A percentile compares a stretch with the other conserved stretches of the same genome.
phyloP scores from a whole-genome alignment of 2,113 vertebrate genomes.

The Amphilophus citrinellus region DNA sequence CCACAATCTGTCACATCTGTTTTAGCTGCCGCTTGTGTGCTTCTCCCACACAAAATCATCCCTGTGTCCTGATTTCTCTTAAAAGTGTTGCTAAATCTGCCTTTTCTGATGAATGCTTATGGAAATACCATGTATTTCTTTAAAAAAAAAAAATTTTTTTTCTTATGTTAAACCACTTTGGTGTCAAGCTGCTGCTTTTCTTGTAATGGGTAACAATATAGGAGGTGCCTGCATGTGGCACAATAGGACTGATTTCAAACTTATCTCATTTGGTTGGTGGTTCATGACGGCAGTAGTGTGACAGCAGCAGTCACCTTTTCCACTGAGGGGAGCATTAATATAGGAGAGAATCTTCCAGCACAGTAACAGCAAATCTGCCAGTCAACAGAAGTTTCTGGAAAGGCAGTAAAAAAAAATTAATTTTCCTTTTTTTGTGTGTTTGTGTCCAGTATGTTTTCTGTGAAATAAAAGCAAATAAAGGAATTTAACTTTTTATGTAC shows the following conservation, averaged over 20 bases:
- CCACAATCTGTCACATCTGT: constrained; percentile 25
- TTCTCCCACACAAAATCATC: neutral
- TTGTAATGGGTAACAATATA: neutral
- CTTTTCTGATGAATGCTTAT: constrained; percentile 64
- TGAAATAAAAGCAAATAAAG: constrained; percentile 62
- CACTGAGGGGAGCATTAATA: constrained; percentile 27
- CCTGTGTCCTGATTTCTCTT: neutral
- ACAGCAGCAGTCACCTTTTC: constrained; percentile 13
- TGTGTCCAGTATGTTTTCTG: constrained; percentile 47
- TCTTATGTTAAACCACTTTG: neutral
- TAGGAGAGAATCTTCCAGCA: constrained; percentile 8
- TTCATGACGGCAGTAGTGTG: neutral
- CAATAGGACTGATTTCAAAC: constrained; percentile 1
- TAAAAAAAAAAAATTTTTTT: neutral
- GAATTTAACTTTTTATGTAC: constrained; percentile 68
- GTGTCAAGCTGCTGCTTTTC: constrained; percentile 21
- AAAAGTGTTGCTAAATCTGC: constrained; percentile 10
- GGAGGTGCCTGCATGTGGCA: neutral
- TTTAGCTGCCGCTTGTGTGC: neutral
- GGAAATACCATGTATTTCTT: constrained; percentile 24
- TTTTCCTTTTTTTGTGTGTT: no score
- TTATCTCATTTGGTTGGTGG: neutral
- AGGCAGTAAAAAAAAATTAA: neutral
- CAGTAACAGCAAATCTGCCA: constrained; percentile 21
- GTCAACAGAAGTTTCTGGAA: neutral